Base-by-base conservation (phyloP, 2,888 invertebrate genomes). In the Hetaerina titia region DNA sequence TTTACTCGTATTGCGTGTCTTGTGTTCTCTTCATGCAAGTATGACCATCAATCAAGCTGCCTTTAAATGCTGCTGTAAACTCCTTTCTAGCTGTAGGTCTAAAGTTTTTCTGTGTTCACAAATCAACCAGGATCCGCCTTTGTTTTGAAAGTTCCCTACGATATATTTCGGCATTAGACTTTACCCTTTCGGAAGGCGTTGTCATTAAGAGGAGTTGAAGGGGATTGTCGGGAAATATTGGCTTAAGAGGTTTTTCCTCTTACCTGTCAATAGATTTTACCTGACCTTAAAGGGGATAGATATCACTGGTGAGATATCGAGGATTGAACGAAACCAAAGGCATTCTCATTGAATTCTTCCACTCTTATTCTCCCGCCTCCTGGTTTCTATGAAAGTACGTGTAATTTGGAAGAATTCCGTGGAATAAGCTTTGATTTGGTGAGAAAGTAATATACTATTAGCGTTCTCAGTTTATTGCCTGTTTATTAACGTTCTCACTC, bases 221-320 rank as follows among this genome's bases (percentile, higher is more conserved):
- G 31, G 81, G 81, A 81, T 81, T 81, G 31, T 81, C 13, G 25
- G 81, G 69, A 22, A 81, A 81, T 81, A 81, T 81, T 25, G 81
- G 81, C 81, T 81, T 81, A 81, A 81, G 81, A 25, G 81, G 81
- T 81, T 81, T 81, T 81, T 81, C 81, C 81, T n/a, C 31, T 31
- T 81, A 81, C 81, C 81, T 81, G 81, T 2, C 81, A 31, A 81
- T 81, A 81, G 81, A 81, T 81, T 81, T 81, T 81, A 13, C 22
- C 31, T 22, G 81, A 81, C 25, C 81, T 81, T 81, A 81, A 81
- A 81, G 81, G 81, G 31, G 31, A 81, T 81, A 25, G 31, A 81
- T 81, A 25, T 81, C 81, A 31, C 25, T 31, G 31, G 31, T 25
- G 81, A 13, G 31, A 22, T 11, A 9, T 31, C 2, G 13, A 11